Conservation (phyloP, 2,113 vertebrate genomes). For the Chloropsis cyanopogon region DNA sequence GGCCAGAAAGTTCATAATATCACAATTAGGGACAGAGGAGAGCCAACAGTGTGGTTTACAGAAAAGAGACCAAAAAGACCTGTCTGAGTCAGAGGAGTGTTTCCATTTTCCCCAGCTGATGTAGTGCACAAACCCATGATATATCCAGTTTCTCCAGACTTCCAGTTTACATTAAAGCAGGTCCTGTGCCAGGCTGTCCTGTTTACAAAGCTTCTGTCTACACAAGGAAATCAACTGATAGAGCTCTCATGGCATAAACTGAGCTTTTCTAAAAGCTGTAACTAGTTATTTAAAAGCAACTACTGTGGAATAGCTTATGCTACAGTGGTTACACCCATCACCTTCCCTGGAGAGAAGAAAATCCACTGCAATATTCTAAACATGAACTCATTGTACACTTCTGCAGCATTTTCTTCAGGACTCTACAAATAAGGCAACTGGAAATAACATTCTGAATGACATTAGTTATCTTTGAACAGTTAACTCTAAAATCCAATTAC, state of each 20-base stretch:
- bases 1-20: constrained; percentile 8
- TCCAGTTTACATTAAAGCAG: not conserved
- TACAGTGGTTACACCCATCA: constrained; percentile 38
- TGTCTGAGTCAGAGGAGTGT: not conserved
- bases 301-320: constrained; percentile 21
- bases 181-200: not conserved
- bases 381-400: not conserved
- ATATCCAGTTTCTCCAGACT: not conserved
- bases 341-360: not conserved
- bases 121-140: not conserved
- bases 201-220: not conserved
- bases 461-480: not conserved
- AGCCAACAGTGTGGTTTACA: not conserved
- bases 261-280: not conserved
- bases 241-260: not conserved
- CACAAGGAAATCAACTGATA: not conserved
- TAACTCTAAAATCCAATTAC: not conserved
- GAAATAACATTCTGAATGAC: not conserved
- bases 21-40: not conserved
- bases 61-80: not conserved
- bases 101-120: not conserved
- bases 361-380: constrained; percentile 30
- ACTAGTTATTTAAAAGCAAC: not conserved
- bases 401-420: not conserved
- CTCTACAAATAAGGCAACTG: not conserved